Base-by-base conservation (phyloP, 1,140 invertebrate genomes). In the Meloidogyne chitwoodi region DNA sequence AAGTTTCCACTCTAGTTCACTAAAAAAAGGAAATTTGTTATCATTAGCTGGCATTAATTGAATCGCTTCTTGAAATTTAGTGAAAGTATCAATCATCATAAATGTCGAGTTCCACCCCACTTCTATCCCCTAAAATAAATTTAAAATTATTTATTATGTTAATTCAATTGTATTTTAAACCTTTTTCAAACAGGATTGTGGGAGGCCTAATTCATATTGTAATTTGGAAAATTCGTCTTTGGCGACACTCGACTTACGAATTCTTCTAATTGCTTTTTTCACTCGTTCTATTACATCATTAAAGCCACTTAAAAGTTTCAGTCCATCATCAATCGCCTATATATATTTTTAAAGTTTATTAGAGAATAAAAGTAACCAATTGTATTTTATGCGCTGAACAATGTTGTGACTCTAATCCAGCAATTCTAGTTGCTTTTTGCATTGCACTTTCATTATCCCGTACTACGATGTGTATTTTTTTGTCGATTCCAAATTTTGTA, bases 81-180 rank as follows among this genome's bases (percentile, higher is more conserved):
- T 26, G 41, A 67, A 67, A 2, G 22, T 26, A 0, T 26, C 41
- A 4, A 67, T 1, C 66, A 67, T 67, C 10, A 34, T 8, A 0
- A 34, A 67, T 34, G 41, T 41, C 19, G 66, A 67, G n/a, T 67
- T 67, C 66, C 66, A 67, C 4, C 66, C 19, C n/a, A 67, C 66
- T 10, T 67, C 66, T n/a, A 67, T 24, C 1, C 66, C 66, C 66
- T 67, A 67, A n/a, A n/a, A n/a, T n/a, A n/a, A n/a, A n/a, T n/a
- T 41, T 41, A 26, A 67, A 8, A 22, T 22, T 2, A 22, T 27
- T 19, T 31, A 19, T 66, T 34, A 3, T n/a, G n/a, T 10, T 26
- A 0, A 5, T 1, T 0, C n/a, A 67, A n/a, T 22, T 31, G 5
- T 67, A 2, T 6, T n/a, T 5, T 5, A 34, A 22, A 26, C 66